Evolutionary conservation across 2,113 vertebrate species (phyloP), one percentile per base, ranked within the genome.

Genomic region (Pseudopipra pipra): DNA sequence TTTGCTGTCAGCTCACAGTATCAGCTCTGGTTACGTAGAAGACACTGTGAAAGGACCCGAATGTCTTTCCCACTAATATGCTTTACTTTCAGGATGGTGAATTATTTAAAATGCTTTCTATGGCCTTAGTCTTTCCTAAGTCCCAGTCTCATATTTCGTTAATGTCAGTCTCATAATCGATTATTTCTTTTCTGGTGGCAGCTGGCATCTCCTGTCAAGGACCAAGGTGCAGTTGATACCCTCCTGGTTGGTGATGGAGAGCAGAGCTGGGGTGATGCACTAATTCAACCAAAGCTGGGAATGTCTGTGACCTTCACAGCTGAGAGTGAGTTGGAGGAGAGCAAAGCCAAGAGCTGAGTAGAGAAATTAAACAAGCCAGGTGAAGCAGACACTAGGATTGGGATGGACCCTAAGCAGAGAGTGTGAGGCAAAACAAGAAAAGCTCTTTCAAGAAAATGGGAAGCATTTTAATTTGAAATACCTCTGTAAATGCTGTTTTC

Each of bases 91-190:
- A 83, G 58, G 43, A 55, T 68, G 37, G 74, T 91, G 87, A 91
- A 95, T 94, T 94, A 92, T 91, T 95, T 89, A 85, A 87, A 76
- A 83, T 85, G 68, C 51, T 95, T 76, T 85, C 63, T 74, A 18
- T 66, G 75, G 59, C 74, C 89, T 85, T 56, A 43, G 35, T 71
- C 59, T 95, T 35, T 44, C 87, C 55, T 33, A 67, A 73, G 65
- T 73, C 90, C 74, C 65, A 77, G 10, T 85, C 67, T 96, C 68
- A 5, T 87, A 41, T 72, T 91, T 93, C 72, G 5, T 83, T 91
- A 58, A 73, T 47, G 43, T 85, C 71, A 47, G 62, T 35, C 67
- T 87, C 39, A 62, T n/a, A 58, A 95, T 85, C 3, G 9, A 91
- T 93, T 88, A 28, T 74, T 92, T 91, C 43, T 91, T 72, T 77